Conservation (phyloP, 1,140 invertebrate species). For the Gryon sp. region DNA sequence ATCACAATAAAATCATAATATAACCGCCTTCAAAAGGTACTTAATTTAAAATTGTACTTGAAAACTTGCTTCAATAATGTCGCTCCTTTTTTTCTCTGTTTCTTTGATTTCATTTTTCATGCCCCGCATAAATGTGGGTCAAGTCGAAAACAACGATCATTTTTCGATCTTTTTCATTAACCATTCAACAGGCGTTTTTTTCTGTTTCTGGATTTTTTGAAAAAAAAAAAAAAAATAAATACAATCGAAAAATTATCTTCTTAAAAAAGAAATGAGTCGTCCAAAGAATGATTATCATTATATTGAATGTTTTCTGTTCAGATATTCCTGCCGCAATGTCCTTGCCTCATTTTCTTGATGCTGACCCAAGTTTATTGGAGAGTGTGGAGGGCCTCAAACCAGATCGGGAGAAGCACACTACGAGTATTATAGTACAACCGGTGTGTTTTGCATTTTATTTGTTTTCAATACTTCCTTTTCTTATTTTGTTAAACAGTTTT, state of each 20-base stretch:
- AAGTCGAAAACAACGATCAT: conserved; percentile 49
- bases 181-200: no score
- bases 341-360: conserved; percentile 88
- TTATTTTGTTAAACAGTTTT: no score
- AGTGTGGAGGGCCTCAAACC: conserved; percentile 85
- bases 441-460: conserved; percentile 67
- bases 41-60: conserved; percentile 13
- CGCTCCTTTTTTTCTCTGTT: neutral
- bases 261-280: no score
- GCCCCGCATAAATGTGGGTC: conserved; percentile 14
- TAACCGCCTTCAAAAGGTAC: neutral
- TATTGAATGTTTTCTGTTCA: conserved; percentile 69
- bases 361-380: conserved; percentile 83
- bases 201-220: no score
- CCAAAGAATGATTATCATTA: no score
- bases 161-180: no score
- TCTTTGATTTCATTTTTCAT: neutral
- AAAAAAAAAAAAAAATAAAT: no score
- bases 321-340: conserved; percentile 86
- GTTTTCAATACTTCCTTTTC: no score
- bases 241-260: no score
- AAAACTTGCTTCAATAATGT: conserved; percentile 18
- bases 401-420: conserved; percentile 80
- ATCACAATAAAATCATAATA: neutral
- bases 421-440: conserved; percentile 79